Percentiles rank a stretch among this genome's conserved stretches.
phyloP scores from a whole-genome alignment of 2,797 vertebrate species.

The Sebastes iracundus region DNA sequence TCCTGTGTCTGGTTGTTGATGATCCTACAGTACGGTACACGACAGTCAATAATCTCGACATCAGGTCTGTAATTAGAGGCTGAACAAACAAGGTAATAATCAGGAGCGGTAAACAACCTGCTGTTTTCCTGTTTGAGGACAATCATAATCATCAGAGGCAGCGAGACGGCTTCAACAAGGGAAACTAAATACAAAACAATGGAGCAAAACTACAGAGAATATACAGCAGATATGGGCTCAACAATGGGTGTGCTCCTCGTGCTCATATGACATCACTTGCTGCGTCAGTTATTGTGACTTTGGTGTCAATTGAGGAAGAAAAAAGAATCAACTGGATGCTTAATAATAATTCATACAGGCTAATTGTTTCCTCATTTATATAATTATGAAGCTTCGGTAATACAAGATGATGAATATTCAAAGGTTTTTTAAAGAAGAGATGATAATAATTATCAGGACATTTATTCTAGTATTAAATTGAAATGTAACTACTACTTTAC shows the following conservation, averaged over 20 bases:
- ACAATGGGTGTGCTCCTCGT: not conserved
- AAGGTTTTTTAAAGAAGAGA: not conserved
- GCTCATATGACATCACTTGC: not conserved
- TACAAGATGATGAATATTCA: not conserved
- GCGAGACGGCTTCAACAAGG: conserved; percentile 15
- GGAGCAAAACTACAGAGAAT: not conserved
- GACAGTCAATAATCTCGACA: conserved; percentile 28
- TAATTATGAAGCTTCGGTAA: not conserved
- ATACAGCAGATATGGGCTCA: not conserved
- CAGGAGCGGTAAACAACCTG: conserved; percentile 66
- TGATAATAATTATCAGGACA: not conserved
- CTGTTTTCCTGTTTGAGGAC: conserved; percentile 55
- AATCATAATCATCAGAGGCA: conserved; percentile 28
- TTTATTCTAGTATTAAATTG: not conserved
- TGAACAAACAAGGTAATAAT: conserved; percentile 79
- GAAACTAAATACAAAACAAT: not conserved
- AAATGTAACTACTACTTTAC: not conserved
- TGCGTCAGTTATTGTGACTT: not conserved
- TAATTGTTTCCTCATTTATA: not conserved
- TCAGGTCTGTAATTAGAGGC: conserved; percentile 67
- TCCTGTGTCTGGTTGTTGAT: conserved; percentile 67
- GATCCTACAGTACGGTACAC: not conserved
- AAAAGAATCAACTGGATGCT: not conserved
- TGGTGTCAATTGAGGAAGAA: not conserved
- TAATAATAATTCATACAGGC: not conserved